Base-by-base conservation (phyloP, 1,140 invertebrate species). In the Scaptomyza hsui region DNA sequence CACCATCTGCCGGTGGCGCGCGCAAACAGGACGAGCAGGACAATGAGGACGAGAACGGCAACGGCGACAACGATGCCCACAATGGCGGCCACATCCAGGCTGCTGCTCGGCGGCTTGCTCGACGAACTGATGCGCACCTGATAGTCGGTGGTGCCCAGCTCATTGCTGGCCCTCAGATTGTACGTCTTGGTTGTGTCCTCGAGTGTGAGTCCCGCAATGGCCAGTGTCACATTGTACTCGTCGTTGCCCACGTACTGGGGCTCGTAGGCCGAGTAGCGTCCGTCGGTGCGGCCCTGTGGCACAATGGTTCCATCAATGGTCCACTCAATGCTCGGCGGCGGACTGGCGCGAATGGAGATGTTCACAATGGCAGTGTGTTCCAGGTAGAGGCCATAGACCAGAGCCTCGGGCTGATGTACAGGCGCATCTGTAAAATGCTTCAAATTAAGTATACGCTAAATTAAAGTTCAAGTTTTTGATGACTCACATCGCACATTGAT, bases 1-100 rank as follows among this genome's bases (percentile, higher is more conserved):
- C 95, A 96, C 95, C 95, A 96, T 90, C 95, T 93, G 76, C 95
- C 95, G 51, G 95, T 96, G 44, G 94, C 94, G 72, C 95, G 94
- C 44, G 95, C 95, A 89, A 96, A 96, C 41, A 96, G 92, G n/a
- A 95, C 75, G 19, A 96, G 90, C 60, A 94, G 94, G 9, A 95
- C 92, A 56, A 94, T 91, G 16, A 96, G 92, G 3, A 96, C 91
- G 0, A 96, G 82, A 13, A 95, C 90, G 51, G 95, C 90, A 6
- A 95, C 92, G 9, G 93, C 94, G 2, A 96, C 92, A 18, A 96
- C 94, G 51, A 96, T 96, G 44, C 94, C 95, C 39, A 96, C 94
- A 59, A 97, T 96, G 1, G 95, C 94, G 52, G 94, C 95, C 16
- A 95, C 93, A 57, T 94, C 95, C 16, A 96, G 83, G 67, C 95